These are phyloP conservation scores for Astatoreochromis straeleni DNA, from an alignment of 2,113 vertebrate species.

Conservation along the genomic window DNA sequence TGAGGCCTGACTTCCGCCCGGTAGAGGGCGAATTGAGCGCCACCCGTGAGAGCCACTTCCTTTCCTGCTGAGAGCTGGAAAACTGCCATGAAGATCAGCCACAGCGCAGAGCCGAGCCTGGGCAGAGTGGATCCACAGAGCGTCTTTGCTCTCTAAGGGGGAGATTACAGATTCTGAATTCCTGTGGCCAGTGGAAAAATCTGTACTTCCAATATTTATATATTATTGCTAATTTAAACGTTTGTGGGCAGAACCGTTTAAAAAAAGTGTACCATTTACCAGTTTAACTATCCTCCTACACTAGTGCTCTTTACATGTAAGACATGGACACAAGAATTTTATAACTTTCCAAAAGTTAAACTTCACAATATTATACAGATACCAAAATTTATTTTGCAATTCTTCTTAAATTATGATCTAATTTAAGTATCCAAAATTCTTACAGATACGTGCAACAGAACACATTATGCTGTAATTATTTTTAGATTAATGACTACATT, in stretches of 20 bases:
- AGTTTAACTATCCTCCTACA: background rate
- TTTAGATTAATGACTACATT: background rate
- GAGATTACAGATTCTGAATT: background rate
- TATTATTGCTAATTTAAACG: background rate
- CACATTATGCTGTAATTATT: background rate
- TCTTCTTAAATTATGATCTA: background rate
- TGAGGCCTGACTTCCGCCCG: slow-evolving; percentile 69
- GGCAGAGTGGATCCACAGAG: slow-evolving; percentile 50
- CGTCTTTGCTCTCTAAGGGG: background rate
- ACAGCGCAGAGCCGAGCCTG: slow-evolving; percentile 21
- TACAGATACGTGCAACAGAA: accelerated
- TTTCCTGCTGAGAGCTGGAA: slow-evolving; percentile 72
- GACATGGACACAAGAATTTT: background rate
- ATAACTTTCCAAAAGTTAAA: background rate
- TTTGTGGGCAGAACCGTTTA: background rate
- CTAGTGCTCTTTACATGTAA: background rate
- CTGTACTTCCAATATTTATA: background rate
- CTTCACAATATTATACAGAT: background rate
- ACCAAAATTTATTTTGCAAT: background rate
- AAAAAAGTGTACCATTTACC: background rate
- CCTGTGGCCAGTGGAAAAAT: background rate
- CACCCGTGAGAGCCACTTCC: slow-evolving; percentile 64
- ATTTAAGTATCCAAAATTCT: background rate
- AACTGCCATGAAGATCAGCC: slow-evolving; percentile 52
- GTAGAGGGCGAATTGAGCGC: slow-evolving; percentile 69